These are phyloP conservation scores for Aproaerema taeniolella DNA, from an alignment of 2,888 invertebrate species.

Conservation along the genomic window DNA sequence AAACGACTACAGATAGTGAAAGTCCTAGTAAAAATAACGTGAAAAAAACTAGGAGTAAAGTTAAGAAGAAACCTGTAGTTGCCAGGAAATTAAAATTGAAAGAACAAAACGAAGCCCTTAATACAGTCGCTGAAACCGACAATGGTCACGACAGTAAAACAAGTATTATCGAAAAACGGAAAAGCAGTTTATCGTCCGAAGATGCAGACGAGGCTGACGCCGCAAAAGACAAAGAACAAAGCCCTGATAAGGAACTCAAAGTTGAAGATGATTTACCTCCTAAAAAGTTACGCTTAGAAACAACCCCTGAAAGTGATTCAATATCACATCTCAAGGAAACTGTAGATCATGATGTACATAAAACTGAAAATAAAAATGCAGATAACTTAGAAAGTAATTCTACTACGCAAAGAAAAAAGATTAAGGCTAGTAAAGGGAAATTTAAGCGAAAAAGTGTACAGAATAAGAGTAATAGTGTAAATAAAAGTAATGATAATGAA, in stretches of 20 bases:
- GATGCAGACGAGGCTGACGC: conserved; percentile 51
- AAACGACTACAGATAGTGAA: conserved; percentile 47
- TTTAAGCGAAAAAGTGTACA: conserved; percentile 55
- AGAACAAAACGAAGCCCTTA: conserved; percentile 43
- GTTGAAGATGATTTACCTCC: conserved; percentile 55
- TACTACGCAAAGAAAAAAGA: conserved; percentile 56
- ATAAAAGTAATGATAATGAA: conserved; percentile 30
- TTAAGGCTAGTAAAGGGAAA: conserved; percentile 48
- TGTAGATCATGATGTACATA: conserved; percentile 37
- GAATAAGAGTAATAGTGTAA: conserved; percentile 31
- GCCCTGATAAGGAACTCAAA: conserved; percentile 47
- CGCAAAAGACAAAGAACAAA: conserved; percentile 48
- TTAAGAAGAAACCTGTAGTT: conserved; percentile 52
- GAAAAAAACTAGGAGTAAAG: conserved; percentile 53
- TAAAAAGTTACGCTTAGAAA: conserved; percentile 62
- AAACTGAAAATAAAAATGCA: conserved; percentile 35
- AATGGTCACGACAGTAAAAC: conserved; percentile 59
- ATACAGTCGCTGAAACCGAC: conserved; percentile 47
- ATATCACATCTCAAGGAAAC: conserved; percentile 61
- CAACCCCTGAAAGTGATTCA: conserved; percentile 51
- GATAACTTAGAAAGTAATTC: conserved; percentile 20
- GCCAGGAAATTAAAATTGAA: conserved; percentile 42
- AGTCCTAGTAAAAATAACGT: conserved; percentile 47
- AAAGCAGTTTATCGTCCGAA: conserved; percentile 64
- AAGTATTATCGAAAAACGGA: conserved; percentile 61